Evolutionary conservation across 2,888 invertebrate species (phyloP).

Genomic region (Pediacus dermestoides): DNA sequence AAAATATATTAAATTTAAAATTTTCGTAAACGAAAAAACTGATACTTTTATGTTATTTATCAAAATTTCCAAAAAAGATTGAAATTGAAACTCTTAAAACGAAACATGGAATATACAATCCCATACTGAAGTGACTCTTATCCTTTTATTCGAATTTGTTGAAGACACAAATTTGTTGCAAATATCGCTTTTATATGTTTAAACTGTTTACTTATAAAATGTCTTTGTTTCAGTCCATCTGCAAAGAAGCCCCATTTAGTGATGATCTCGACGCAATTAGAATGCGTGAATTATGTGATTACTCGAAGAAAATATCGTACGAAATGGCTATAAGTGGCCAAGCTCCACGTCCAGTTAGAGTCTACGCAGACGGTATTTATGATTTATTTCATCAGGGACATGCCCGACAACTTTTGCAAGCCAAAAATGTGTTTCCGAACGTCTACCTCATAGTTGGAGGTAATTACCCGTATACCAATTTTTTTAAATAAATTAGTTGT

Average conservation of each 20-base stretch:
- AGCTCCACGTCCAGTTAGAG: slow-evolving; percentile 81
- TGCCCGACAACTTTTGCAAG: slow-evolving; percentile 95
- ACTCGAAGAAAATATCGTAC: slow-evolving; percentile 77
- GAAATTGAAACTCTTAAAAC: too few relatives aligned
- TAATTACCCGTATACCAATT: slow-evolving; percentile 48
- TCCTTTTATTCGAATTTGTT: slow-evolving; percentile 3
- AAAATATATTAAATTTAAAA: too few relatives aligned
- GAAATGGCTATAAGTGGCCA: slow-evolving; percentile 79
- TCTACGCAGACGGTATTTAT: slow-evolving; percentile 99
- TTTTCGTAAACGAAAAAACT: too few relatives aligned
- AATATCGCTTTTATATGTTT: background rate
- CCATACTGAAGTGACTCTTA: too few relatives aligned
- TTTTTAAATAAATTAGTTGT: slow-evolving; percentile 2
- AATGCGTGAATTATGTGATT: slow-evolving; percentile 78
- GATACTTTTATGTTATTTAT: too few relatives aligned
- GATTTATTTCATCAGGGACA: slow-evolving; percentile 99
- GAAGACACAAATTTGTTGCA: slow-evolving; percentile 1
- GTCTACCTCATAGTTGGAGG: slow-evolving; percentile 98
- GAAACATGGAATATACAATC: too few relatives aligned
- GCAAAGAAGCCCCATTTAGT: slow-evolving; percentile 83
- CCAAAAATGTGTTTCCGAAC: slow-evolving; percentile 94
- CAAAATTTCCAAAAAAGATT: slow-evolving; percentile 1
- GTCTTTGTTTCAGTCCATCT: slow-evolving; percentile 61
- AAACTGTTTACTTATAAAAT: slow-evolving; percentile 1
- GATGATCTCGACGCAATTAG: slow-evolving; percentile 78